phyloP scores from a whole-genome alignment of 2,888 invertebrate genomes.

The Tipula lateralis region DNA sequence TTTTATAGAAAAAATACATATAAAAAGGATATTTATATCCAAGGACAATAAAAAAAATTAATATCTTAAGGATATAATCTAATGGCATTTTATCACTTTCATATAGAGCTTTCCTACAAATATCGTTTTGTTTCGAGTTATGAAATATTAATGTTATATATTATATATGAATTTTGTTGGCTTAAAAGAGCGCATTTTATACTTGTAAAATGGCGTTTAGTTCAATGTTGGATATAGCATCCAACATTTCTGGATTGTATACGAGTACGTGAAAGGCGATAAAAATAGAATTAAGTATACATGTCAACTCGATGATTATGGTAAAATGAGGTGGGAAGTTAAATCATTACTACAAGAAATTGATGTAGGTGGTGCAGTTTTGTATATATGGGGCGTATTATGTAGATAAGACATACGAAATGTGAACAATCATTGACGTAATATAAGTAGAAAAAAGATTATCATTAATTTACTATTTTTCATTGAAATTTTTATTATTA shows the following conservation, averaged over 20 bases:
- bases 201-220: not conserved
- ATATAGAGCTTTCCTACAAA: not conserved
- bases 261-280: not conserved
- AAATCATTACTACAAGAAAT: not conserved
- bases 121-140: not conserved
- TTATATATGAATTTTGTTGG: not conserved
- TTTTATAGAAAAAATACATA: not conserved
- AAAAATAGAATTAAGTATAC: not conserved
- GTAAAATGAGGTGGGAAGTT: not conserved
- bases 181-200: not conserved
- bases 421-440: not conserved
- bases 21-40: not conserved
- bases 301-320: not conserved
- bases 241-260: not conserved
- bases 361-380: not conserved
- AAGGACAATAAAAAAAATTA: not conserved
- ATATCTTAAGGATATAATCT: slow-evolving; percentile 19
- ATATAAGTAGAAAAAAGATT: not conserved
- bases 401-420: not conserved
- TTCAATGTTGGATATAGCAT: not conserved
- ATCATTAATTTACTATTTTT: not conserved
- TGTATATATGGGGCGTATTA: not conserved
- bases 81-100: slow-evolving; percentile 11
- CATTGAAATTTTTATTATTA: not conserved
- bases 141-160: not conserved